A percentile compares a stretch with the other conserved stretches of the same genome.
Conservation (phyloP, 2,113 vertebrate genomes). For the Rhegmatorhina hoffmannsi region DNA sequence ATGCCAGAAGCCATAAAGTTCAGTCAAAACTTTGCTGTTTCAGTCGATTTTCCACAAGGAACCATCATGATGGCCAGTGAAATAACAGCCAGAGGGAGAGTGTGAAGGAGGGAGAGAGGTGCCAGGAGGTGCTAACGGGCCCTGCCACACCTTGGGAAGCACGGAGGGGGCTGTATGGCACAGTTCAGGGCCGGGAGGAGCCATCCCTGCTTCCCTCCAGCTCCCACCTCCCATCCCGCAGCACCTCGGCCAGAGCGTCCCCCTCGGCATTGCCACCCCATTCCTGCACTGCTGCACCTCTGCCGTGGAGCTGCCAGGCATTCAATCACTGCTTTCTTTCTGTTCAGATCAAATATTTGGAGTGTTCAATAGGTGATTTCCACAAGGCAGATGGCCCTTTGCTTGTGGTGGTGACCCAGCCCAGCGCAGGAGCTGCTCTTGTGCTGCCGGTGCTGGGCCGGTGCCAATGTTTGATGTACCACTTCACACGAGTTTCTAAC, state of each 20-base stretch:
- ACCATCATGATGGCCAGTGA: rapidly evolving
- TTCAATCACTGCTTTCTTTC: neutral
- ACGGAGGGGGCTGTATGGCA: rapidly evolving
- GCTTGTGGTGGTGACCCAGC: neutral
- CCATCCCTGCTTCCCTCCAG: neutral
- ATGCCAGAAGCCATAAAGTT: neutral
- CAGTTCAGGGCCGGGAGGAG: neutral
- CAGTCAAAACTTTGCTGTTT: neutral
- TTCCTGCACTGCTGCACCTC: neutral
- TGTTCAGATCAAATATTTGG: neutral
- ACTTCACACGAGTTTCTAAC: constrained; percentile 71
- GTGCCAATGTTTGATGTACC: constrained; percentile 75
- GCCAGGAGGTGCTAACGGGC: neutral
- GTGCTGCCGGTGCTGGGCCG: neutral
- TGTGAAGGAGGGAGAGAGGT: neutral
- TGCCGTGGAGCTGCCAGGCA: neutral
- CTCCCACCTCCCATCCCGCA: neutral
- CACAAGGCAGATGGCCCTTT: constrained; percentile 39
- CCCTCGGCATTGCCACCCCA: neutral
- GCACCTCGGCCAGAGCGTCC: rapidly evolving
- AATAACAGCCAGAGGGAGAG: neutral
- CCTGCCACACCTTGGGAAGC: neutral
- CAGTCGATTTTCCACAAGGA: rapidly evolving
- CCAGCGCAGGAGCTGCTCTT: constrained; percentile 20
- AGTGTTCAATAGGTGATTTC: constrained; percentile 6